These are phyloP conservation scores for Trichogramma dendrolimi DNA, from an alignment of 2,888 invertebrate species.

Conservation along the genomic window DNA sequence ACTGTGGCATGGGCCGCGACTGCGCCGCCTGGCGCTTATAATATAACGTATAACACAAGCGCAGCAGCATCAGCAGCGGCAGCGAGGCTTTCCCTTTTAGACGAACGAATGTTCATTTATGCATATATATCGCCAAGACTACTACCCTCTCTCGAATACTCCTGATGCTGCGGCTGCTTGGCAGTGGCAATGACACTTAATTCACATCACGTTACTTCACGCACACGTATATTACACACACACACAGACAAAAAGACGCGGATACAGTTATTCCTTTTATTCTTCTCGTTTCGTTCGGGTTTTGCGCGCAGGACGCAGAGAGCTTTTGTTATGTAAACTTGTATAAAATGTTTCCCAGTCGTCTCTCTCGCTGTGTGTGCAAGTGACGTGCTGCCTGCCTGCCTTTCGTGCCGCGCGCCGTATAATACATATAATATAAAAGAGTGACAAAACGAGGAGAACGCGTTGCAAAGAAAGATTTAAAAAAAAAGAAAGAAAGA, in stretches of 20 bases:
- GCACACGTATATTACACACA: slow-evolving; percentile 2
- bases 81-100: background rate
- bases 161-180: background rate
- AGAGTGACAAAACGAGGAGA: too few species aligned
- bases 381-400: too few species aligned
- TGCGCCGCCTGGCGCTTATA: background rate
- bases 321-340: background rate
- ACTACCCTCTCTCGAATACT: background rate
- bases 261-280: background rate
- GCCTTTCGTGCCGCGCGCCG: too few species aligned
- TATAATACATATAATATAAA: too few species aligned
- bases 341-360: too few species aligned
- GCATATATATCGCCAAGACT: background rate
- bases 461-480: too few species aligned
- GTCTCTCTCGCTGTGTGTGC: too few species aligned
- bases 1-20: slow-evolving; percentile 16
- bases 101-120: slow-evolving; percentile 1
- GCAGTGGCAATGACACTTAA: slow-evolving; percentile 26
- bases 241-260: background rate
- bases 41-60: too few species aligned
- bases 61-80: too few species aligned
- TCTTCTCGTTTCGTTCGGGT: background rate
- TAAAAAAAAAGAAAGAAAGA: too few species aligned
- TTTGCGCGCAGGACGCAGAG: background rate
- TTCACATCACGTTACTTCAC: slow-evolving; percentile 7